A percentile compares a stretch with the other conserved stretches of the same genome.
Evolutionary conservation across 2,888 invertebrate species (phyloP).

Genomic region (Lumbricus terrestris): DNA sequence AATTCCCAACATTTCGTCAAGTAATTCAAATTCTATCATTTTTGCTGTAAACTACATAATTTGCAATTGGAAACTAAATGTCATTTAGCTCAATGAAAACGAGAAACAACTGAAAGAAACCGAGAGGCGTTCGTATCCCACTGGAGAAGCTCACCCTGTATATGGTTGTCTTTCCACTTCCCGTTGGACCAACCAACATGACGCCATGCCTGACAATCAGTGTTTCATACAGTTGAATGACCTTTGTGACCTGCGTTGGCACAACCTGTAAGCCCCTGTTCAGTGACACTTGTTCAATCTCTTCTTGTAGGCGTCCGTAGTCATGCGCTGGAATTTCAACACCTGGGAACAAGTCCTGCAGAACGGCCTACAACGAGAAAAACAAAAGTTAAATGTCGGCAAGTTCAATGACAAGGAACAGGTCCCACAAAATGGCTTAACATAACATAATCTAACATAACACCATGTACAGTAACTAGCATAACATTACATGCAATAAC

Average conservation of each 20-base stretch:
- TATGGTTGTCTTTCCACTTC: slow-evolving; percentile 79
- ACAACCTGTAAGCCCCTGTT: slow-evolving; percentile 67
- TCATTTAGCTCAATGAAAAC: neutral
- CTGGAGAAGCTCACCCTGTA: slow-evolving; percentile 65
- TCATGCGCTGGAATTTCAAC: slow-evolving; percentile 76
- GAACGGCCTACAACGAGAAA: slow-evolving; percentile 68
- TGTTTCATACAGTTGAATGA: slow-evolving; percentile 84
- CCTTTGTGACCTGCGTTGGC: slow-evolving; percentile 72
- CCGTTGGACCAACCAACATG: slow-evolving; percentile 87
- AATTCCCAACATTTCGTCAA: neutral
- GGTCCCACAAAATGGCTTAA: slow-evolving; percentile 79
- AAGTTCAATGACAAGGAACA: neutral
- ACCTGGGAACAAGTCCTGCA: slow-evolving; percentile 86
- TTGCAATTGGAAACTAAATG: neutral
- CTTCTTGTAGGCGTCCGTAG: slow-evolving; percentile 71
- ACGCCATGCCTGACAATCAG: slow-evolving; percentile 89
- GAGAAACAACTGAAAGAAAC: neutral
- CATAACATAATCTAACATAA: slow-evolving; percentile 26
- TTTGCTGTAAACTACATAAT: neutral
- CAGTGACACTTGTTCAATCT: slow-evolving; percentile 65
- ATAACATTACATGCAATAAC: too few relatives aligned
- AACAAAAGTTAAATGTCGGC: neutral
- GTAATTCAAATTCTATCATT: neutral
- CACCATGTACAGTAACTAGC: too few relatives aligned
- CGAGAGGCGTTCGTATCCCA: too few relatives aligned